Evolutionary conservation across 2,888 invertebrate species (phyloP), one percentile per base, ranked within the genome.

Genomic region (Ptilodon capucinus): DNA sequence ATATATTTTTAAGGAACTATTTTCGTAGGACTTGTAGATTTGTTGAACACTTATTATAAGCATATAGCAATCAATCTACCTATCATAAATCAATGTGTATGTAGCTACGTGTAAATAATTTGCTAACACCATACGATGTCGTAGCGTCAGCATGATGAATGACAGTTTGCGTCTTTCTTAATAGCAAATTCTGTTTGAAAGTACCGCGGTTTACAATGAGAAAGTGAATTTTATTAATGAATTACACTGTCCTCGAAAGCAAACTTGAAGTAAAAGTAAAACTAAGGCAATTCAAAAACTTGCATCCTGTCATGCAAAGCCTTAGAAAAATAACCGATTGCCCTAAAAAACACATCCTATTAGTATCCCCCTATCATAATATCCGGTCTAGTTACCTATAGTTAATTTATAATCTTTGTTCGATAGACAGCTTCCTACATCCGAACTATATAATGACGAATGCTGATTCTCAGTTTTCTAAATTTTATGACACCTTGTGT

Each of bases 101-200:
- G 39, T 35, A n/a, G n/a, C n/a, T n/a, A n/a, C n/a, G 30, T 49
- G 48, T 45, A 40, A 65, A 57, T 60, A 57, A 62, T 63, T 60
- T 55, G 50, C 54, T 48, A 52, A 50, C 54, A 51, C 43, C 40
- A 43, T 46, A 44, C 39, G 44, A 30, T 46, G 55, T n/a, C n/a
- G n/a, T n/a, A n/a, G 50, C 54, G 60, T 51, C 59, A 42, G 49
- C 52, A 71, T 77, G 74, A 77, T 76, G 69, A 68, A 78, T 74
- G 68, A 54, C 49, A 44, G 39, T 48, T 60, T 71, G 69, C 64
- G 66, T 71, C 56, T 71, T 67, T 62, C 68, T 59, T 64, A 64
- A 68, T 55, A 61, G 46, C 44, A 42, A 36, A 54, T 53, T 56
- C 46, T 51, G 44, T 49, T 52, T 64, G 60, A 57, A 52, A 54